Evolutionary conservation across 2,113 vertebrate genomes (phyloP), one percentile per base, ranked within the genome.

Genomic region (Plecturocebus donacophilus): DNA sequence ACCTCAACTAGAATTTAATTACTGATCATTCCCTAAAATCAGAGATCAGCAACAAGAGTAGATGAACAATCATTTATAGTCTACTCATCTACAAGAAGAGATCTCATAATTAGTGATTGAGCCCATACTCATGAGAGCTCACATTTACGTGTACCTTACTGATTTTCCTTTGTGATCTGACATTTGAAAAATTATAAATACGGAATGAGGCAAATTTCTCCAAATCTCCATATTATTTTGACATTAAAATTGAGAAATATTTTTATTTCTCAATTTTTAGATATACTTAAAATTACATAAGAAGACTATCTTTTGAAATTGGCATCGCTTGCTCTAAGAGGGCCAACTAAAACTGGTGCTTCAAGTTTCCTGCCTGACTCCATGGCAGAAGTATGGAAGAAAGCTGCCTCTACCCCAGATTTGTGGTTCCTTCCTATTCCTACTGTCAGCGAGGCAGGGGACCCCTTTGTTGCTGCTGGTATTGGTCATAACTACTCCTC

Each of bases 171-270:
- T 90, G 40, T 66, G 45, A 87, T 73, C 17, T 91, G 79, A 58
- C 79, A 66, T 58, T 80, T 80, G 89, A 95, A 91, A 81, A 70
- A 82, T 35, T 91, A 66, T 52, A 52, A 91, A 85, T 52, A 75
- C 0, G 2, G 49, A 80, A 73, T 80, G 56, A 89, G 45, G 32
- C 27, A 85, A 82, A 90, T 89, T 91, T 90, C 87, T 86, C 68
- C 49, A 83, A 83, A 80, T 93, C 47, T 73, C 45, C 47, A 4
- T 35, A n/a, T 61, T 68, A 79, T 38, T 87, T 54, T 87, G 47
- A 85, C 27, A 56, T 75, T 80, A 90, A 95, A 86, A 93, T 90
- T 89, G 42, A 93, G 68, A 58, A 90, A 90, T 73, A 82, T 1
- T 92, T 94, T 47, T n/a, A 89, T 35, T 11, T 86, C 87, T 91